phyloP scores from a whole-genome alignment of 2,113 vertebrate genomes.

The Vanacampus margaritifer region DNA sequence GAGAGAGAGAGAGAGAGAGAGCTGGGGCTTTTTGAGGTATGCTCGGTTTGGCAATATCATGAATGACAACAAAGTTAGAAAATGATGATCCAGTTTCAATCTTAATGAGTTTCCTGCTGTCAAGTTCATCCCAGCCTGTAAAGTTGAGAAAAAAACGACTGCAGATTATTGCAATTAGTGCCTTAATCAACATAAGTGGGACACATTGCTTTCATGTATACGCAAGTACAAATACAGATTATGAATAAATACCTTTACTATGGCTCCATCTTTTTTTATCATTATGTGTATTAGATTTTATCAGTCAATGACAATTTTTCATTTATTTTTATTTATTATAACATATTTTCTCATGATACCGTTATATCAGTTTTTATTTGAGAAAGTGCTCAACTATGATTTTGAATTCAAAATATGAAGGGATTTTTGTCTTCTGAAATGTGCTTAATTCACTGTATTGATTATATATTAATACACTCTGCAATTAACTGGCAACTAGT shows the following conservation, averaged over 20 bases:
- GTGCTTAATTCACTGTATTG: no score
- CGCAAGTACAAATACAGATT: background rate
- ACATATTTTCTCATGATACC: no score
- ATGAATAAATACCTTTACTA: background rate
- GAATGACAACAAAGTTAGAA: slow-evolving; percentile 11
- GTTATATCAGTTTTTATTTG: no score
- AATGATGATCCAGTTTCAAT: slow-evolving; percentile 7
- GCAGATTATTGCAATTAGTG: slow-evolving; percentile 21
- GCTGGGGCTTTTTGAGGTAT: background rate
- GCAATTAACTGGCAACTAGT: no score
- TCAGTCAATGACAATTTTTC: background rate
- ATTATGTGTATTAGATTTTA: background rate
- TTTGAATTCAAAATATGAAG: no score
- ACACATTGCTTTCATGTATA: slow-evolving; percentile 5
- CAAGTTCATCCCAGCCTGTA: slow-evolving; percentile 12
- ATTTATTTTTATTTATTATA: background rate
- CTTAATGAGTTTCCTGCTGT: slow-evolving; percentile 22
- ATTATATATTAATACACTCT: no score
- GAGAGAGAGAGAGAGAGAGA: background rate
- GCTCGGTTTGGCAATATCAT: slow-evolving; percentile 1
- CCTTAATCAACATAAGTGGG: slow-evolving; percentile 9
- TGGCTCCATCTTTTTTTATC: background rate
- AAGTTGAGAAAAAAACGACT: slow-evolving; percentile 13
- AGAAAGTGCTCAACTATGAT: no score
- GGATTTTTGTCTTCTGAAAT: no score